Conservation (phyloP, 1,140 invertebrate species). For the Magallana gigas region DNA sequence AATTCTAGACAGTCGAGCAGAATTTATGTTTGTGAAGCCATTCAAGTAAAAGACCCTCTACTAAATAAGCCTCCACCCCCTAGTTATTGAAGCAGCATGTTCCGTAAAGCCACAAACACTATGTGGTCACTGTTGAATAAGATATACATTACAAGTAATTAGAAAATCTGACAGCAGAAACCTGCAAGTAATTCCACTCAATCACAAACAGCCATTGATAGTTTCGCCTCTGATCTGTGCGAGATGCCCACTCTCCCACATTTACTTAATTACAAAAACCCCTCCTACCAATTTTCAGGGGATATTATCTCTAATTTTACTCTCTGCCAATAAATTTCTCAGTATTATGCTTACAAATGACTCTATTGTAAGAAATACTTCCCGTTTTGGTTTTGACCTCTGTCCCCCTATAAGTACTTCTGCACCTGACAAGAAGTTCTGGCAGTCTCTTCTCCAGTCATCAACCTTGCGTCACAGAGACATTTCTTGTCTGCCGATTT, state of each 20-base stretch:
- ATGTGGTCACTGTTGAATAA: conserved; percentile 36
- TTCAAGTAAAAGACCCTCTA: neutral
- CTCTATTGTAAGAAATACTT: too few relatives aligned
- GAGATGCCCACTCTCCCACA: neutral
- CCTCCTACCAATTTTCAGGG: neutral
- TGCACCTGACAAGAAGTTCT: neutral
- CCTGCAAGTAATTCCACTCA: conserved; percentile 28
- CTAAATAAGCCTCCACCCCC: conserved; percentile 17
- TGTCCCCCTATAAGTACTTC: neutral
- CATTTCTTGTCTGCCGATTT: conserved; percentile 6
- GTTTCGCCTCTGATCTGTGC: neutral
- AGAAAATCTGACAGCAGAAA: conserved; percentile 23
- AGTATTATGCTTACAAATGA: too few relatives aligned
- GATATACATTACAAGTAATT: conserved; percentile 37
- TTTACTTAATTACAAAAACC: neutral
- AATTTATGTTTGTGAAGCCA: conserved; percentile 9
- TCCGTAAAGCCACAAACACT: conserved; percentile 26
- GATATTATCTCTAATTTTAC: neutral
- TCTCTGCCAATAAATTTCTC: too few relatives aligned
- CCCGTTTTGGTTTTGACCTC: too few relatives aligned
- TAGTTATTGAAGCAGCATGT: conserved; percentile 19
- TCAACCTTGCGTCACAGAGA: conserved; percentile 20
- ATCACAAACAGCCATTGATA: neutral
- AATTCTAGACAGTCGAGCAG: neutral
- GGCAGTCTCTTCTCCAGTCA: conserved; percentile 1